Conservation (phyloP, 2,113 vertebrate genomes). For the Daboia siamensis region DNA sequence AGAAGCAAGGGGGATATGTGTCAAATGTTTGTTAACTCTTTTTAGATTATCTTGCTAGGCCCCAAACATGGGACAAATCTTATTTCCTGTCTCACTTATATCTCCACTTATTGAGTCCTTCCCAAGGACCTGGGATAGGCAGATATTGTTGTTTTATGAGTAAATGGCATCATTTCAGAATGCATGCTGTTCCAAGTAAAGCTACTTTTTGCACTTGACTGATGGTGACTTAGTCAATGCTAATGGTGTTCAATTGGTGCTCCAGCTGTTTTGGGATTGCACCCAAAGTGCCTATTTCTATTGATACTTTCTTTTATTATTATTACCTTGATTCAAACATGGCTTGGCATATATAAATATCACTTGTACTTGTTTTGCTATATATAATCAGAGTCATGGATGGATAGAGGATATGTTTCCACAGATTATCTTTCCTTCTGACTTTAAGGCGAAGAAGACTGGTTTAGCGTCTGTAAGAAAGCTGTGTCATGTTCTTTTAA, state of each 20-base stretch:
- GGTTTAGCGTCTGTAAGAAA: neutral
- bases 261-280: neutral
- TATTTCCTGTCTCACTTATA: too few species aligned
- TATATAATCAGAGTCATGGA: neutral
- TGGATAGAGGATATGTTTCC: neutral
- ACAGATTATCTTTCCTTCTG: neutral
- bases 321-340: neutral
- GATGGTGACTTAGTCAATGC: neutral
- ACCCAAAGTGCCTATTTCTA: neutral
- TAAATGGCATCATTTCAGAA: neutral
- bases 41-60: too few species aligned
- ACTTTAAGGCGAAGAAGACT: neutral
- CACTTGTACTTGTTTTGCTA: neutral
- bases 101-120: neutral
- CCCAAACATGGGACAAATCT: too few species aligned
- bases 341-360: neutral
- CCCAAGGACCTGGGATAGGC: neutral
- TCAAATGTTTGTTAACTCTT: too few species aligned
- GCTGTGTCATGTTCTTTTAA: neutral
- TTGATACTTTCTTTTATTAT: neutral
- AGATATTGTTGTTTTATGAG: neutral
- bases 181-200: neutral
- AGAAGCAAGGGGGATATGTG: too few species aligned
- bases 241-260: neutral
- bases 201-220: neutral